Evolutionary conservation across 2,797 vertebrate species (phyloP).

Genomic region (Hirundo rustica): DNA sequence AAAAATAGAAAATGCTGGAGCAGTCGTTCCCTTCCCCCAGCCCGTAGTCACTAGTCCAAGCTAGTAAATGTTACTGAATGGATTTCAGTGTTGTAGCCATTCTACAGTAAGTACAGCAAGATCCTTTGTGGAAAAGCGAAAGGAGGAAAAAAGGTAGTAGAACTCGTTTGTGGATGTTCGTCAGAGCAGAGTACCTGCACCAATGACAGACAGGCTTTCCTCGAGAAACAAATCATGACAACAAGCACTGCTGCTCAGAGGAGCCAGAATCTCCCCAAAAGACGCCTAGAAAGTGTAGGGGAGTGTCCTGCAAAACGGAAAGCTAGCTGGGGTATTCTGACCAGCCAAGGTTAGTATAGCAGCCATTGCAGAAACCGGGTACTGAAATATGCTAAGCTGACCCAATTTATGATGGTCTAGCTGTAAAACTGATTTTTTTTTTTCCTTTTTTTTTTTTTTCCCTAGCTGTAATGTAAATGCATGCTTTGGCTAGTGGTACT

Average conservation of each 20-base stretch:
- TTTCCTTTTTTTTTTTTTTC: not conserved
- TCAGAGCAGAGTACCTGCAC: conserved; percentile 33
- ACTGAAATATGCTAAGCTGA: conserved; percentile 12
- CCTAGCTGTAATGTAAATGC: not conserved
- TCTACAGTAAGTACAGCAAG: conserved; percentile 68
- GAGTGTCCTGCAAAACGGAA: conserved; percentile 79
- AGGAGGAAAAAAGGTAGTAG: conserved; percentile 35
- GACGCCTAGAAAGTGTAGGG: conserved; percentile 70
- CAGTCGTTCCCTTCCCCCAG: conserved; percentile 74
- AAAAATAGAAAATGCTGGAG: conserved; percentile 90
- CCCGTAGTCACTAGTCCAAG: conserved; percentile 70
- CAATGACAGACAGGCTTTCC: conserved; percentile 53
- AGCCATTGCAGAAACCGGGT: conserved; percentile 17
- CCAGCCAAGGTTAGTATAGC: conserved; percentile 92
- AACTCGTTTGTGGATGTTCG: conserved; percentile 3
- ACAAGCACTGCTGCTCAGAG: conserved; percentile 66
- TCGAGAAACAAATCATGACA: conserved; percentile 76
- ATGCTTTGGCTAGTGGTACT: not conserved
- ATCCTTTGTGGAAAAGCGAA: conserved; percentile 63
- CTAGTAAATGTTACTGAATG: conserved; percentile 67
- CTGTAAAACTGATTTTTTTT: not conserved
- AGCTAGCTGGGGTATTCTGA: conserved; percentile 91
- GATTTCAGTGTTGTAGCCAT: conserved; percentile 62
- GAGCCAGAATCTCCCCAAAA: conserved; percentile 73
- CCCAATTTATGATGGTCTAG: conserved; percentile 21